Evolutionary conservation across 2,888 invertebrate genomes (phyloP).

Genomic region (Machimus rusticus): DNA sequence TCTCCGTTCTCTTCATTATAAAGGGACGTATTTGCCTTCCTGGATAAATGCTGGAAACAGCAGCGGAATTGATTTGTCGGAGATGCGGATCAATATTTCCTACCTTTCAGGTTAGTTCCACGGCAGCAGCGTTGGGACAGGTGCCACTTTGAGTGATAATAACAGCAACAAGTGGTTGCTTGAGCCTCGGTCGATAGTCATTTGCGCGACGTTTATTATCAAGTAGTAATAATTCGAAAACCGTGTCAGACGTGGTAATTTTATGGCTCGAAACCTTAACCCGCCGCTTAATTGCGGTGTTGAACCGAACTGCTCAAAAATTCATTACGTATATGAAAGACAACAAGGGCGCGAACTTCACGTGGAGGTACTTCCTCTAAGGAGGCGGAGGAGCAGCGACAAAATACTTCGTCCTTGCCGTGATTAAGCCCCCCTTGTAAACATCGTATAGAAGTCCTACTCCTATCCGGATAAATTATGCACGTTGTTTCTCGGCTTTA

Average conservation of each 20-base stretch:
- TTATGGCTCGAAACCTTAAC: not conserved
- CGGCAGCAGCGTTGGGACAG: not conserved
- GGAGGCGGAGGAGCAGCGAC: not conserved
- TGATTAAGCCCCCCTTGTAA: not conserved
- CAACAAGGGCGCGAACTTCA: not conserved
- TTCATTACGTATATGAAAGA: not conserved
- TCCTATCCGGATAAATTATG: not conserved
- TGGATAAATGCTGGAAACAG: not conserved
- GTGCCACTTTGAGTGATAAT: not conserved
- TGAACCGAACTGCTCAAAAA: not conserved
- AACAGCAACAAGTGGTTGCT: not conserved
- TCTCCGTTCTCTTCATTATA: not conserved
- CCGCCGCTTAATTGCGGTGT: not conserved
- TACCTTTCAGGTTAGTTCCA: not conserved
- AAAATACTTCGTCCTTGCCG: not conserved
- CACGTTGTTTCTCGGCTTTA: not conserved
- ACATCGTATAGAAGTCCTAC: not conserved
- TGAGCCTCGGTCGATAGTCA: not conserved
- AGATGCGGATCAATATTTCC: not conserved
- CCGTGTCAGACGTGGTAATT: not conserved
- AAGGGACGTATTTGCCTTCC: not conserved
- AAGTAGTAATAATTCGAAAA: not conserved
- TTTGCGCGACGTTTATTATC: not conserved
- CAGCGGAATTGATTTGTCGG: not conserved
- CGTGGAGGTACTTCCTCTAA: not conserved